phyloP scores from a whole-genome alignment of 2,888 invertebrate species.

The Pyrrhia umbra region DNA sequence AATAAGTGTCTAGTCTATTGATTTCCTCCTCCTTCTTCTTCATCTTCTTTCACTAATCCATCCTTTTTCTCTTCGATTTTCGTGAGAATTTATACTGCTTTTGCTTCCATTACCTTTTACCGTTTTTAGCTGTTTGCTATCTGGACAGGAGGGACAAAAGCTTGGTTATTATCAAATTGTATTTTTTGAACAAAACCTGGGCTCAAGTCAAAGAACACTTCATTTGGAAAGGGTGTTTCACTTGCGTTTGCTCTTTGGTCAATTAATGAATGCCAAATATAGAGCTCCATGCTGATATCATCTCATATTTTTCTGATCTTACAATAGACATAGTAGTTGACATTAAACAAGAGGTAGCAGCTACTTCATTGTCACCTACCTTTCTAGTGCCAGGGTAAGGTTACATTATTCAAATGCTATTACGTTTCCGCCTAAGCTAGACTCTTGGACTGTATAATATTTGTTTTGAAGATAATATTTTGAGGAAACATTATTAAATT shows the following conservation, averaged over 20 bases:
- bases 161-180: neutral
- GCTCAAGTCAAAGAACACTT: no score
- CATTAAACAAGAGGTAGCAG: conserved; percentile 31
- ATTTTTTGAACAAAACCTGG: no score
- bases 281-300: neutral
- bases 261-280: conserved; percentile 30
- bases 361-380: conserved; percentile 47
- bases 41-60: no score
- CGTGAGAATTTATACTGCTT: neutral
- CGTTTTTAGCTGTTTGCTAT: neutral
- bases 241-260: no score
- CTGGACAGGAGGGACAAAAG: neutral
- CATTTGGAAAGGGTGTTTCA: no score
- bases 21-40: no score
- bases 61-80: no score
- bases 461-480: conserved; percentile 12
- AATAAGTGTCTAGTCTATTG: no score
- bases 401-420: conserved; percentile 10
- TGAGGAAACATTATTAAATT: conserved; percentile 30
- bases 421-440: conserved; percentile 5
- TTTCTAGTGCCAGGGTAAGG: conserved; percentile 34
- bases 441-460: neutral
- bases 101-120: neutral
- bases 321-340: conserved; percentile 25
- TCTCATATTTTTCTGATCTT: conserved; percentile 16